Evolutionary conservation across 1,140 invertebrate species (phyloP), one percentile per base, ranked within the genome.

Genomic region (Aphis gossypii): DNA sequence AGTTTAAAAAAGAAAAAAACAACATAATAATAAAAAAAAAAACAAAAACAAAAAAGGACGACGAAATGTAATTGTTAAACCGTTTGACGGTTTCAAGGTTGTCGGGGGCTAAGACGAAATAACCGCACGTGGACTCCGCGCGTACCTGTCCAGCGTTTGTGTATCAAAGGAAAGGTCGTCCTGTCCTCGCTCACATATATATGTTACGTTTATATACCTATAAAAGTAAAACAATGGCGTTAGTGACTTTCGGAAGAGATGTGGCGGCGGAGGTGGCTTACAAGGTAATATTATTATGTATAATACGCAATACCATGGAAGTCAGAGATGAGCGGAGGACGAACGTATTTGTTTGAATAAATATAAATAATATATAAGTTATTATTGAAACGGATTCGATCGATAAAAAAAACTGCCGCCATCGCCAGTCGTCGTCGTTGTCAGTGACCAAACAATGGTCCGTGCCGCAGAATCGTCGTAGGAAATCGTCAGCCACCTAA

Each of bases 31-130:
- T n/a, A n/a, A n/a, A n/a, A 46, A 46, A 46, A 83, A 83, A 83
- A 38, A 83, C 6, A 9, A 84, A 84, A 84, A 83, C 82, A 41
- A 86, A 44, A 44, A 86, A 86, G 41, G 23, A 86, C 83, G 41
- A 46, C 83, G 83, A 86, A 86, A 86, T 44, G 83, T 44, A 86
- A 86, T 86, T 46, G 84, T 86, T 86, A 86, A 86, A 86, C 14
- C 44, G 44, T 86, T 86, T 86, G 84, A 86, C 38, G 83, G 23
- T 41, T 41, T 14, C 84, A 86, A 86, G 84, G 84, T 86, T 46
- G 30, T 46, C 41, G 14, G 84, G 1, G 44, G 23, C 21, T 25
- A 21, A 84, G 82, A 44, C 38, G 83, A 44, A 86, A 86, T 41
- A 25, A 83, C n/a, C 82, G 35, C 82, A 76, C 82, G 35, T 38